A percentile compares a stretch with the other conserved stretches of the same genome.
phyloP scores from a whole-genome alignment of 1,140 invertebrate species.

The Tribolium castaneum region DNA sequence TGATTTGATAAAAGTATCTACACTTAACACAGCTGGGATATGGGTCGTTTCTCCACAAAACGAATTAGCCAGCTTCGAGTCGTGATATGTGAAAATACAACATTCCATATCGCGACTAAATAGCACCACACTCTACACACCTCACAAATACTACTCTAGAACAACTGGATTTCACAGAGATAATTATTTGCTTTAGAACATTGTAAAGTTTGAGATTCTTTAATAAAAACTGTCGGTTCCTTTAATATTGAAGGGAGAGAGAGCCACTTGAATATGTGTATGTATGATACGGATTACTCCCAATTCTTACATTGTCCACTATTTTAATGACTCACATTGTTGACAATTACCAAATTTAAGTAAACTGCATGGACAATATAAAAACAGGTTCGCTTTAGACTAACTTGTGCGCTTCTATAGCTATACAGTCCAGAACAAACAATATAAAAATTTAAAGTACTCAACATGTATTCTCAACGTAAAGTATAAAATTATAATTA shows the following conservation, averaged over 20 bases:
- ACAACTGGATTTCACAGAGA: constrained; percentile 11
- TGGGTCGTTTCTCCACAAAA: background rate
- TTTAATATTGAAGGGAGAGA: constrained; percentile 10
- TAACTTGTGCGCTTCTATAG: constrained; percentile 22
- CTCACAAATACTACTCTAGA: constrained; percentile 11
- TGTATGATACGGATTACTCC: constrained; percentile 1
- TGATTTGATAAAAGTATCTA: background rate
- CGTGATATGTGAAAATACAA: constrained; percentile 12
- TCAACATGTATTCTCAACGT: background rate
- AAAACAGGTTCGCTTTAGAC: constrained; percentile 16
- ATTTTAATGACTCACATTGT: background rate
- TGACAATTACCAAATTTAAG: constrained; percentile 5
- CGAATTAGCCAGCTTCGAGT: background rate
- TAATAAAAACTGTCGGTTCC: background rate
- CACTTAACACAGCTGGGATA: background rate
- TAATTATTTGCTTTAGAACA: constrained; percentile 24
- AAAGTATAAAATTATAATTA: background rate
- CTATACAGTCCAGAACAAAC: constrained; percentile 9
- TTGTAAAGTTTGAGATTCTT: constrained; percentile 1
- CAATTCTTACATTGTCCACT: constrained; percentile 29
- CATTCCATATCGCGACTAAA: constrained; percentile 16
- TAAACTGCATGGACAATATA: constrained; percentile 20
- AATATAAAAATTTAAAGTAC: constrained; percentile 18
- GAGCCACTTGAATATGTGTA: constrained; percentile 5
- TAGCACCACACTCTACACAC: constrained; percentile 31